A percentile compares a stretch with the other conserved stretches of the same genome.
phyloP scores from a whole-genome alignment of 2,888 invertebrate species.

The Lasioglossum pauxillum region DNA sequence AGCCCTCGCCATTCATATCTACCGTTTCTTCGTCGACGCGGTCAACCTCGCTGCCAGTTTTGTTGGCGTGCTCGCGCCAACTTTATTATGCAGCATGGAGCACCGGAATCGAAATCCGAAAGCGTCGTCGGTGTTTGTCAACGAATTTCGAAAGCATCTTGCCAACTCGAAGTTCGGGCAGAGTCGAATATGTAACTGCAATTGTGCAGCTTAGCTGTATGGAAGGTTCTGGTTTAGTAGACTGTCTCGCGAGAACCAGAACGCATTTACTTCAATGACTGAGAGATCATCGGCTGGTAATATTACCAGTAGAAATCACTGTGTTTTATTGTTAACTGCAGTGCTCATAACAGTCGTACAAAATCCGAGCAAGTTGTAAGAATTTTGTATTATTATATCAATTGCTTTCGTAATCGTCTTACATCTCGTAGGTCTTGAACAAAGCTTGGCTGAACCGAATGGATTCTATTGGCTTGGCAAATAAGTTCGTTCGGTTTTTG shows the following conservation, averaged over 20 bases:
- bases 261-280: too few relatives aligned
- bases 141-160: neutral
- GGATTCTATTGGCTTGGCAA: too few relatives aligned
- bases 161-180: neutral
- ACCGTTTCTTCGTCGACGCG: conserved; percentile 56
- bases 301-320: too few relatives aligned
- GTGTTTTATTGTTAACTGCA: too few relatives aligned
- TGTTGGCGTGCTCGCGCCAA: conserved; percentile 2
- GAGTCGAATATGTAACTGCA: neutral
- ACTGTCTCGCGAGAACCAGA: neutral
- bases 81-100: neutral
- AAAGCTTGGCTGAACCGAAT: too few relatives aligned
- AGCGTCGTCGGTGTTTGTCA: neutral
- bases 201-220: neutral
- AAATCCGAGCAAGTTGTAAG: too few relatives aligned
- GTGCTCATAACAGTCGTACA: too few relatives aligned
- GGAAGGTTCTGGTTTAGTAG: neutral
- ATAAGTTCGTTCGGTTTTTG: too few relatives aligned
- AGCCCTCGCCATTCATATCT: conserved; percentile 73
- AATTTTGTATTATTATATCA: too few relatives aligned
- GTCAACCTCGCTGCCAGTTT: conserved; percentile 43
- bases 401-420: too few relatives aligned
- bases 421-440: too few relatives aligned
- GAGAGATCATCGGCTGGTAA: too few relatives aligned
- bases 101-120: neutral